A percentile compares a stretch with the other conserved stretches of the same genome.
Conservation (phyloP, 2,113 vertebrate genomes). For the Sorex fumeus region DNA sequence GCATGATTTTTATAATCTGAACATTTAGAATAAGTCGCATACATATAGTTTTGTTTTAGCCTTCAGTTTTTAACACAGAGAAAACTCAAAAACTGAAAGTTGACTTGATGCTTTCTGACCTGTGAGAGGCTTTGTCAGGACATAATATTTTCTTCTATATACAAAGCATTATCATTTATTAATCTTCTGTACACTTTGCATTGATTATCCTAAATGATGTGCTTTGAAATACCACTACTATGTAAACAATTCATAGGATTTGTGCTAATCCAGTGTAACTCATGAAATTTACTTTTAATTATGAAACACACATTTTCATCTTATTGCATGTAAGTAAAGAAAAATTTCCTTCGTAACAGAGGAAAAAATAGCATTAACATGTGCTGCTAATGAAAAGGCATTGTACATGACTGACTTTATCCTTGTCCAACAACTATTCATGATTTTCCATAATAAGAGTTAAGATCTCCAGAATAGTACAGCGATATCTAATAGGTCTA, state of each 20-base stretch:
- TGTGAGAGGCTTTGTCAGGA: slow-evolving; percentile 35
- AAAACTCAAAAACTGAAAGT: not conserved
- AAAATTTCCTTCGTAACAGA: slow-evolving; percentile 24
- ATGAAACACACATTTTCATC: slow-evolving; percentile 74
- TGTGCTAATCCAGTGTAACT: slow-evolving; percentile 77
- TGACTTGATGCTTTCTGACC: not conserved
- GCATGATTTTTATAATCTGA: not conserved
- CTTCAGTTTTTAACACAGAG: not conserved
- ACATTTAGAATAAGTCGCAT: not conserved
- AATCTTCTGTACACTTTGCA: slow-evolving; percentile 70
- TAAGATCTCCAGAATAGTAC: not conserved
- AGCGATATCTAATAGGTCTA: not conserved
- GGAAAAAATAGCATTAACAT: slow-evolving; percentile 38
- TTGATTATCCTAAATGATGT: slow-evolving; percentile 69
- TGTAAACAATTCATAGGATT: slow-evolving; percentile 78
- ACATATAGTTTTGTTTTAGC: not conserved
- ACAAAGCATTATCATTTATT: slow-evolving; percentile 70
- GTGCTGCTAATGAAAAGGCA: not conserved
- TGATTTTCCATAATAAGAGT: not conserved
- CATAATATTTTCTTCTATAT: slow-evolving; percentile 67
- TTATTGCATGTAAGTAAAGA: slow-evolving; percentile 71
- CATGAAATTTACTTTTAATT: slow-evolving; percentile 84
- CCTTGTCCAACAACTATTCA: not conserved
- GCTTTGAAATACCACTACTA: slow-evolving; percentile 70
- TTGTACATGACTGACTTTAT: not conserved